Evolutionary conservation across 2,888 invertebrate species (phyloP).

Genomic region (Eumerus sabulonum): DNA sequence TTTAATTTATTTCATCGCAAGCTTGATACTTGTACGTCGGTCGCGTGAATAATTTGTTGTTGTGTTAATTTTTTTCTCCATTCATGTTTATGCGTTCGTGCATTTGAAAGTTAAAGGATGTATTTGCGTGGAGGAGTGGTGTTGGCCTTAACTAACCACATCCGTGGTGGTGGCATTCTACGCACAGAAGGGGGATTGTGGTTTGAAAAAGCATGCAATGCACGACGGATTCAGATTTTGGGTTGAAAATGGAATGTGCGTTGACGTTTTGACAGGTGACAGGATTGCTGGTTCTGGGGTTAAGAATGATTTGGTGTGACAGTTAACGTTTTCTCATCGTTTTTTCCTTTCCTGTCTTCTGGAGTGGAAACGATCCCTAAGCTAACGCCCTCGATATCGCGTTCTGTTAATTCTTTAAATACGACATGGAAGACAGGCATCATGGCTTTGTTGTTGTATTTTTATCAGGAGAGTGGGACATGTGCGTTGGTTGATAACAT

Average conservation of each 20-base stretch:
- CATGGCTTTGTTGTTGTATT: no score
- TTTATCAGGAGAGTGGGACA: no score
- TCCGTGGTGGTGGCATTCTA: conserved; percentile 35
- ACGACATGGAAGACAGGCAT: no score
- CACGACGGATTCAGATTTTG: conserved; percentile 5
- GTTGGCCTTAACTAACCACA: conserved; percentile 51
- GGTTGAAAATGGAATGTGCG: conserved; percentile 47
- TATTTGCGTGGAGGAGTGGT: conserved; percentile 20
- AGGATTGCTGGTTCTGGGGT: conserved; percentile 49
- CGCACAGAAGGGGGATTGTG: conserved; percentile 50
- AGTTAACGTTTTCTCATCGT: conserved; percentile 17
- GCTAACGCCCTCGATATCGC: no score
- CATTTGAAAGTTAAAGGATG: conserved; percentile 25
- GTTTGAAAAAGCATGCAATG: not conserved
- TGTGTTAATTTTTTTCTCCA: conserved; percentile 27
- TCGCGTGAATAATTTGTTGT: conserved; percentile 63
- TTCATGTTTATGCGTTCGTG: conserved; percentile 28
- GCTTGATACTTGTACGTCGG: no score
- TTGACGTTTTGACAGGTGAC: conserved; percentile 65
- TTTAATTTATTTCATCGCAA: no score
- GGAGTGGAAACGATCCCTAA: no score
- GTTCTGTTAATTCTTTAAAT: no score
- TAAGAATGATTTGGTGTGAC: conserved; percentile 44
- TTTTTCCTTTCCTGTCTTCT: not conserved
- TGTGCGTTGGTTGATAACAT: no score